Percentiles rank a stretch among this genome's conserved stretches.
Evolutionary conservation across 2,113 vertebrate species (phyloP).

Genomic region (Rhabdomys dilectus): DNA sequence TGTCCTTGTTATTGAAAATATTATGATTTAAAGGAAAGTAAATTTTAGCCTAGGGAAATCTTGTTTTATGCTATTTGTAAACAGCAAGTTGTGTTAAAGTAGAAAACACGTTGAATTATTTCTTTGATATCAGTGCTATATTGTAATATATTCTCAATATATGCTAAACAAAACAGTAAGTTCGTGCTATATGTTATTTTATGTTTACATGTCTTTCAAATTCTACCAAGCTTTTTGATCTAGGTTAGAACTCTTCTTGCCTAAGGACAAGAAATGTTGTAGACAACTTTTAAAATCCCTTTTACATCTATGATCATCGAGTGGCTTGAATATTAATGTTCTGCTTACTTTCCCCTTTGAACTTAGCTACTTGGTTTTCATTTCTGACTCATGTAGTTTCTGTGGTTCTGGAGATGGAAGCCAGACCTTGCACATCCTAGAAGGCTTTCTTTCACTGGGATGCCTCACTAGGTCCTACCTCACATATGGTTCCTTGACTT

Average conservation of each 20-base stretch:
- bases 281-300: neutral
- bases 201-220: conserved; percentile 40
- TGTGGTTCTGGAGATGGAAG: neutral
- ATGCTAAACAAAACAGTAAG: conserved; percentile 15
- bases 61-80: conserved; percentile 49
- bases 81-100: conserved; percentile 11
- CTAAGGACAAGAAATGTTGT: neutral
- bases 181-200: conserved; percentile 29
- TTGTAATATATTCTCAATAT: neutral
- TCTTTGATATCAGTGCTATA: conserved; percentile 22
- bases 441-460: neutral
- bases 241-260: conserved; percentile 51
- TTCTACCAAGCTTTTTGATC: conserved; percentile 72
- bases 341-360: conserved; percentile 73
- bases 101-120: conserved; percentile 19
- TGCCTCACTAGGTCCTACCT: conserved; percentile 57
- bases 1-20: conserved; percentile 62
- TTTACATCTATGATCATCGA: neutral
- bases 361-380: conserved; percentile 58
- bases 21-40: conserved; percentile 50
- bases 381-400: conserved; percentile 77
- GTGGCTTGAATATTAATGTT: conserved; percentile 14
- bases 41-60: conserved; percentile 45
- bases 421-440: neutral
- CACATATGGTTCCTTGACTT: conserved; percentile 72